phyloP scores from a whole-genome alignment of 2,113 vertebrate genomes.

The Gobio gobio region DNA sequence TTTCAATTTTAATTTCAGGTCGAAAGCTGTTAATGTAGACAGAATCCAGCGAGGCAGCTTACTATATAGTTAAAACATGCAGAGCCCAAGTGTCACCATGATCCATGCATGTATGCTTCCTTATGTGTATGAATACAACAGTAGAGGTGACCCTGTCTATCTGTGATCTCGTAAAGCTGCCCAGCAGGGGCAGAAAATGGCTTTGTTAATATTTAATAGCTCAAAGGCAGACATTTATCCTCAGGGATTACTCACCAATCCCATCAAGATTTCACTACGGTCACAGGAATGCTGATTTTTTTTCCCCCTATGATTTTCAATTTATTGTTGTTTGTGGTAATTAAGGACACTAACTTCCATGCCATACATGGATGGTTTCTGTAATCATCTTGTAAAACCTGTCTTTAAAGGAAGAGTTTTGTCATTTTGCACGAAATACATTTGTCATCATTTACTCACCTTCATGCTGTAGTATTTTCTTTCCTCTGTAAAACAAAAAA shows the following conservation, averaged over 20 bases:
- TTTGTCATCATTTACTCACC: constrained; percentile 14
- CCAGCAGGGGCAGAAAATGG: constrained; percentile 61
- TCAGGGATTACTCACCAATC: constrained; percentile 27
- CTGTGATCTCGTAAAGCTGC: constrained; percentile 63
- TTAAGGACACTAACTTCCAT: neutral
- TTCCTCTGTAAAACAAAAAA: constrained; percentile 6
- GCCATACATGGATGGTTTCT: neutral
- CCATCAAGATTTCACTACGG: neutral
- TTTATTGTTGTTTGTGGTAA: neutral
- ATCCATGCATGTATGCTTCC: neutral
- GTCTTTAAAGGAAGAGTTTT: neutral
- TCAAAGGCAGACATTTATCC: constrained; percentile 61
- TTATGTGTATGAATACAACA: constrained; percentile 42
- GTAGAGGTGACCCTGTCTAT: constrained; percentile 66
- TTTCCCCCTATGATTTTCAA: neutral
- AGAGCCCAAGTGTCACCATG: neutral
- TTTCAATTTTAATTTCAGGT: constrained; percentile 13
- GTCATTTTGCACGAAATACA: neutral
- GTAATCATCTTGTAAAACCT: constrained; percentile 25
- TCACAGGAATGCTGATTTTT: neutral
- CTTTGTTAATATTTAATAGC: constrained; percentile 75
- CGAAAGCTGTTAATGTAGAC: neutral
- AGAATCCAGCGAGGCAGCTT: neutral
- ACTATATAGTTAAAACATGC: neutral
- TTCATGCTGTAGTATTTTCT: constrained; percentile 1